phyloP scores from a whole-genome alignment of 2,797 vertebrate species.

The Pseudomugil gertrudae region DNA sequence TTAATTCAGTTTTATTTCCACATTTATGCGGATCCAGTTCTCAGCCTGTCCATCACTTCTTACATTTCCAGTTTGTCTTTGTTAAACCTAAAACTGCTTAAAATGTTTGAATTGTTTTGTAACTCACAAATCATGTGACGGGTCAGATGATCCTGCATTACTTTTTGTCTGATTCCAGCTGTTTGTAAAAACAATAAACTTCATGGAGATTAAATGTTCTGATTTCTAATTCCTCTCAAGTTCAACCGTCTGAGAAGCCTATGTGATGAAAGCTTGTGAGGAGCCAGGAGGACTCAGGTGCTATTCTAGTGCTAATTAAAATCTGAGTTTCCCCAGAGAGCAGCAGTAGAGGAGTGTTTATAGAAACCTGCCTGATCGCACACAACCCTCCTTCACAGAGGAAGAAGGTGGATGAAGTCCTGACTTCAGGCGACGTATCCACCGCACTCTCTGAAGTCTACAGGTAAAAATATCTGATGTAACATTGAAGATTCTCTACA shows the following conservation, averaged over 20 bases:
- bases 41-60: neutral
- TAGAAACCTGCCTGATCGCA: slow-evolving; percentile 32
- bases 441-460: neutral
- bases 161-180: slow-evolving; percentile 28
- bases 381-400: slow-evolving; percentile 8
- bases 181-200: slow-evolving; percentile 33
- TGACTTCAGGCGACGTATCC: slow-evolving; percentile 15
- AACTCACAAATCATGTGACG: slow-evolving; percentile 8
- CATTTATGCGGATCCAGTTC: too few relatives aligned
- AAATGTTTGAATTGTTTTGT: neutral
- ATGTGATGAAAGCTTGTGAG: neutral
- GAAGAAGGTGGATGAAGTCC: slow-evolving; percentile 19
- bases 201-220: neutral
- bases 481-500: neutral
- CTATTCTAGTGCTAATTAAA: slow-evolving; percentile 51
- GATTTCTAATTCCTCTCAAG: slow-evolving; percentile 1
- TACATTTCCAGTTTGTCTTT: neutral
- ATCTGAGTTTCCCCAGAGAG: slow-evolving; percentile 19
- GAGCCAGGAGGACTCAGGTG: slow-evolving; percentile 51
- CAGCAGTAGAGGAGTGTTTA: slow-evolving; percentile 28
- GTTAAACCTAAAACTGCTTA: neutral
- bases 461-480: neutral
- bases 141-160: slow-evolving; percentile 12
- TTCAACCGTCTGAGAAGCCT: neutral
- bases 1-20: too few relatives aligned